A percentile compares a stretch with the other conserved stretches of the same genome.
These are phyloP conservation scores for Agonopterix heracliana DNA, from an alignment of 2,888 invertebrate species.

Conservation along the genomic window DNA sequence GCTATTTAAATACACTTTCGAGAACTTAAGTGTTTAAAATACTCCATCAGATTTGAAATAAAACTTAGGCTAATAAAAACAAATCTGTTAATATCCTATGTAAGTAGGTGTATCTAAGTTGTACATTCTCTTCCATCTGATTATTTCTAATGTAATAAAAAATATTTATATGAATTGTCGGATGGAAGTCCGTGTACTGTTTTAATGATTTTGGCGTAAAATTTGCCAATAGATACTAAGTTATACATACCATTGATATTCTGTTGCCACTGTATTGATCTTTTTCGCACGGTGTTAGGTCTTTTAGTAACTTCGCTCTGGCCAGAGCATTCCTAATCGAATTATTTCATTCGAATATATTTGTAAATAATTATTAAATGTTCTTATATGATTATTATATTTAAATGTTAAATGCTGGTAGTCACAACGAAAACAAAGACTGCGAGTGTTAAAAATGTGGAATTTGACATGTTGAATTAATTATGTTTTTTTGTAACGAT, in stretches of 20 bases:
- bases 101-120: no score
- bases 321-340: slow-evolving; percentile 62
- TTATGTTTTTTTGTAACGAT: slow-evolving; percentile 36
- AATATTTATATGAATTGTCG: no score
- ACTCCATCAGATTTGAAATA: no score
- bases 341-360: slow-evolving; percentile 59
- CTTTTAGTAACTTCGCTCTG: slow-evolving; percentile 44
- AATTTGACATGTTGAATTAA: slow-evolving; percentile 50
- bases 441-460: slow-evolving; percentile 56
- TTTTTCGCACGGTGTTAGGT: slow-evolving; percentile 53
- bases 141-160: no score
- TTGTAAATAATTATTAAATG: slow-evolving; percentile 51
- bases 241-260: not conserved
- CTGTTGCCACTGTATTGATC: slow-evolving; percentile 48
- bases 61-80: no score
- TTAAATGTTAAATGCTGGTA: slow-evolving; percentile 54
- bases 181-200: no score
- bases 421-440: slow-evolving; percentile 76
- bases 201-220: not conserved
- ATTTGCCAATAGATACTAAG: slow-evolving; percentile 10
- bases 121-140: no score
- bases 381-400: slow-evolving; percentile 21
- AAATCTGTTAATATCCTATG: no score
- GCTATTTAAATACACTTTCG: no score
- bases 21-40: no score